These are phyloP conservation scores for Lithophane socia DNA, from an alignment of 2,888 invertebrate species.

Conservation along the genomic window DNA sequence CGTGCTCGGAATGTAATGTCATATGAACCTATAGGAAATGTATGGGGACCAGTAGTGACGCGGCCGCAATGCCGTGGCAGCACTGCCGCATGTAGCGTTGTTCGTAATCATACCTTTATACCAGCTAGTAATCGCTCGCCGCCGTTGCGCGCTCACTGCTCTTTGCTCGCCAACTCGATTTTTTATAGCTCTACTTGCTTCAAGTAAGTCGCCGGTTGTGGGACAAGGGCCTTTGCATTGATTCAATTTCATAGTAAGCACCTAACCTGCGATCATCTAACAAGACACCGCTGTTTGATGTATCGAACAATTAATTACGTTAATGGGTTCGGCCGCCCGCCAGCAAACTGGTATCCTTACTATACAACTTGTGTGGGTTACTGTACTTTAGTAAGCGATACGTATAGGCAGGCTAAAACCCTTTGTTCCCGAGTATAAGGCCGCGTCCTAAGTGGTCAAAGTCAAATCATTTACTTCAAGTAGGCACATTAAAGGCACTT, in stretches of 20 bases:
- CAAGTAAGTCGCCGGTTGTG: neutral
- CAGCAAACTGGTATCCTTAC: neutral
- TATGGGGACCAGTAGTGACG: too few relatives aligned
- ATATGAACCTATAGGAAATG: too few relatives aligned
- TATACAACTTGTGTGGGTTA: neutral
- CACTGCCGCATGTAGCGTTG: too few relatives aligned
- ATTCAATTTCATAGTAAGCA: slow-evolving; percentile 3
- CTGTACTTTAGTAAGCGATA: neutral
- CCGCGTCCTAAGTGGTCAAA: too few relatives aligned
- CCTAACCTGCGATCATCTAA: slow-evolving; percentile 1
- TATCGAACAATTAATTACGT: slow-evolving; percentile 39
- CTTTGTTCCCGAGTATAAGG: too few relatives aligned
- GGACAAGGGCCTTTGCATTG: neutral
- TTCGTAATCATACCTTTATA: too few relatives aligned
- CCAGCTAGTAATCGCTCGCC: neutral
- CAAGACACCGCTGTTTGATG: slow-evolving; percentile 33
- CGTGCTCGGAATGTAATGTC: too few relatives aligned
- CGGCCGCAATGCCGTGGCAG: too few relatives aligned
- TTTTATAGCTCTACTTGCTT: neutral
- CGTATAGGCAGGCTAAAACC: neutral
- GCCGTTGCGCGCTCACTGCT: neutral
- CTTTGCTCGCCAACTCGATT: neutral
- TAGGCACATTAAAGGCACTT: too few relatives aligned
- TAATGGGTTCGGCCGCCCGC: slow-evolving; percentile 12
- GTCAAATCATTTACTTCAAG: too few relatives aligned